phyloP scores from a whole-genome alignment of 23 tunicate species.

The Styela clava region DNA sequence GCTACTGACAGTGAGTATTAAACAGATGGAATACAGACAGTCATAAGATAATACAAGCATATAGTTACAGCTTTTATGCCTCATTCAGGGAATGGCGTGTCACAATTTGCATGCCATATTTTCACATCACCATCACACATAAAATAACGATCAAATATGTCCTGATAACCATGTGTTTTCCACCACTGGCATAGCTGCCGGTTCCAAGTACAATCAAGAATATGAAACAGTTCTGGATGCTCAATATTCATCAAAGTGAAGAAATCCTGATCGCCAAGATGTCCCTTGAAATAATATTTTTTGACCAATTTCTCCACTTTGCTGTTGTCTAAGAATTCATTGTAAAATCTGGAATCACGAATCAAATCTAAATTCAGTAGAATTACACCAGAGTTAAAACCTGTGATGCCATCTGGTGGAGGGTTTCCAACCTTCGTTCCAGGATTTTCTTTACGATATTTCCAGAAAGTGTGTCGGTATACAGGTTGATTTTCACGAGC shows the following conservation, averaged over 20 bases:
- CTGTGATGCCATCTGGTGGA: slow-evolving; percentile 71
- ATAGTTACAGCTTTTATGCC: too few species aligned
- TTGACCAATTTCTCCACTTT: slow-evolving; percentile 42
- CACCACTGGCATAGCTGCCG: slow-evolving; percentile 89
- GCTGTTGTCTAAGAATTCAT: slow-evolving; percentile 45
- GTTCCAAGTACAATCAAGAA: slow-evolving; percentile 69
- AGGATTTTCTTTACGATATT: slow-evolving; percentile 75
- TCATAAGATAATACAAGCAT: too few species aligned
- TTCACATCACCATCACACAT: slow-evolving; percentile 54
- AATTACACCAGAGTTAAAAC: slow-evolving; percentile 86
- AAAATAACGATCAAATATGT: slow-evolving; percentile 65
- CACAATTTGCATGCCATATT: slow-evolving; percentile 95
- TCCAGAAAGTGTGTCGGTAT: slow-evolving; percentile 82
- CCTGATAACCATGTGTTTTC: slow-evolving; percentile 70
- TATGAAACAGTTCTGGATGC: slow-evolving; percentile 52
- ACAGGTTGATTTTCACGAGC: slow-evolving; percentile 91
- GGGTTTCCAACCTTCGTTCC: slow-evolving; percentile 76
- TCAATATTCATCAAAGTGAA: slow-evolving; percentile 71
- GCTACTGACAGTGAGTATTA: too few species aligned
- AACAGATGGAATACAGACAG: too few species aligned
- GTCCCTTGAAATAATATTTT: slow-evolving; percentile 85
- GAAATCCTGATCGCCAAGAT: slow-evolving; percentile 94
- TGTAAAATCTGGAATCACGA: slow-evolving; percentile 50
- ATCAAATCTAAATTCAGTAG: slow-evolving; percentile 67
- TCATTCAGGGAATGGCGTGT: slow-evolving; percentile 52